Evolutionary conservation across 1,140 invertebrate genomes (phyloP), one percentile per base, ranked within the genome.

Genomic region (Pseudomyrmex concolor): DNA sequence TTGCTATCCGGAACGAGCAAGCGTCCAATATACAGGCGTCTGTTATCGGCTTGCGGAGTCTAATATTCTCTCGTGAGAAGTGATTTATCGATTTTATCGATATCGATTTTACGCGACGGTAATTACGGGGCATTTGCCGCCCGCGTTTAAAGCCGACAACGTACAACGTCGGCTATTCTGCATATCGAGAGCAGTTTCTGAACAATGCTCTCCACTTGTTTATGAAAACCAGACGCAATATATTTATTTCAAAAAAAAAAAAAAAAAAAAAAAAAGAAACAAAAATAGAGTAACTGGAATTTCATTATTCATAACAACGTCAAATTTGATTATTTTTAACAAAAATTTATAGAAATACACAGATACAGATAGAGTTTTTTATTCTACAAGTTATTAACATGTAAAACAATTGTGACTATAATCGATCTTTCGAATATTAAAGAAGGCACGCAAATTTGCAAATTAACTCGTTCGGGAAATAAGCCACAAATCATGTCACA

Each of bases 21-120:
- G 50, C 66, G 34, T 34, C 48, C 60, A 48, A 80, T 80, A 80
- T 59, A 70, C 43, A 63, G 66, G 17, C n/a, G 19, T 57, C 64
- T 64, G 80, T 63, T 86, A 86, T 87, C 84, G 84, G 50, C 73
- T 25, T n/a, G 25, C 34, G 50, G 60, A 34, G 57, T 71, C 70
- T 87, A 86, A 86, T 87, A 86, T 83, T 77, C 34, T 15, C 51
- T 15, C 51, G 60, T 72, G 86, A 83, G 66, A 83, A 86, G 51
- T 87, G 67, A 70, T 82, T 82, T 74, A 82, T 73, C 57, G 70
- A 51, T 60, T 60, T 81, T 72, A 63, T 81, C 59, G 74, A 48
- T 77, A 77, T 67, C 51, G 74, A 77, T 80, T 80, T 80, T 80
- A 80, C 10, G 17, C 72, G 66, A 50, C 19, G 64, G 22, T 80